Conservation (phyloP, 1,140 invertebrate genomes). For the Asobara japonica region DNA sequence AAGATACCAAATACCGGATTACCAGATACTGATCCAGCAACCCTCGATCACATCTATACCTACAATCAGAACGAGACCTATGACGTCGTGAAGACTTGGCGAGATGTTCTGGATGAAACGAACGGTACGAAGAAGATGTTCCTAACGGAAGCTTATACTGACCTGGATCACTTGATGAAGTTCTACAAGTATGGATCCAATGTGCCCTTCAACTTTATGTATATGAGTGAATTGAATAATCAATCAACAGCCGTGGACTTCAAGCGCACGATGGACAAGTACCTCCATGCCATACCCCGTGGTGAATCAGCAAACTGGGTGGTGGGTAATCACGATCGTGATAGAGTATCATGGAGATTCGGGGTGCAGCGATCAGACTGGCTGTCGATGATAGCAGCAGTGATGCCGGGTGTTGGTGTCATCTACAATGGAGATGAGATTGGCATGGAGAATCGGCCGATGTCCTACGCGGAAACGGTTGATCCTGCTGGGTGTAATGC, state of each 20-base stretch:
- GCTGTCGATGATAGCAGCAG: slow-evolving; percentile 74
- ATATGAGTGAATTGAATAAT: slow-evolving; percentile 66
- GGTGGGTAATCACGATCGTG: slow-evolving; percentile 59
- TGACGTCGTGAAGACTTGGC: slow-evolving; percentile 52
- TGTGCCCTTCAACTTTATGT: slow-evolving; percentile 73
- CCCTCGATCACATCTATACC: slow-evolving; percentile 53
- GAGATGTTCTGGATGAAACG: slow-evolving; percentile 40
- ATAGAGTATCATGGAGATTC: slow-evolving; percentile 60
- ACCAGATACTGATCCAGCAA: slow-evolving; percentile 49
- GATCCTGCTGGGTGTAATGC: slow-evolving; percentile 66
- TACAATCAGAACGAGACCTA: slow-evolving; percentile 56
- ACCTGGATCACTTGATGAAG: slow-evolving; percentile 67
- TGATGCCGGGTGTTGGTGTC: slow-evolving; percentile 77
- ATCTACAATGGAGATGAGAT: slow-evolving; percentile 85
- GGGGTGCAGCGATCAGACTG: slow-evolving; percentile 73
- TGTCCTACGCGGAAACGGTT: slow-evolving; percentile 64
- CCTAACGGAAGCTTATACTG: slow-evolving; percentile 73
- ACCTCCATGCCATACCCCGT: slow-evolving; percentile 69
- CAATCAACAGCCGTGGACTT: slow-evolving; percentile 68
- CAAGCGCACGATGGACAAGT: slow-evolving; percentile 66
- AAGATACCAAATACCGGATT: slow-evolving; percentile 34
- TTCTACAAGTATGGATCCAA: slow-evolving; percentile 72
- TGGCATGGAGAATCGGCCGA: slow-evolving; percentile 71
- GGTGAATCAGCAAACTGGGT: slow-evolving; percentile 70
- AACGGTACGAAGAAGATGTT: slow-evolving; percentile 59